phyloP scores from a whole-genome alignment of 2,113 vertebrate species.

The Harpagus bidentatus region DNA sequence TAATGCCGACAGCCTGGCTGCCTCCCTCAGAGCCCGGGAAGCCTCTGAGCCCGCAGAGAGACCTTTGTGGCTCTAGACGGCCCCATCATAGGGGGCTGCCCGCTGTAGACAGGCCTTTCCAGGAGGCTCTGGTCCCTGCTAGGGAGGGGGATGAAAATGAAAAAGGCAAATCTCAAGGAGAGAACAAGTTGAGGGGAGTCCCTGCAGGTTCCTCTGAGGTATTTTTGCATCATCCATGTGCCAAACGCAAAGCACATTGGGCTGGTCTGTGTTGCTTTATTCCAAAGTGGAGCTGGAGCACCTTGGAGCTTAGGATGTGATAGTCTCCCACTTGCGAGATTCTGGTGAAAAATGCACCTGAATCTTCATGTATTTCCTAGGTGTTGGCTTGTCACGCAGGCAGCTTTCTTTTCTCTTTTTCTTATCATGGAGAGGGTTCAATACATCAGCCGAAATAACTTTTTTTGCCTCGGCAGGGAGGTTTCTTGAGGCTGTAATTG shows the following conservation, averaged over 20 bases:
- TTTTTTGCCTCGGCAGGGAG: background rate
- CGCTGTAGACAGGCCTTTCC: accelerated
- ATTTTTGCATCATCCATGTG: background rate
- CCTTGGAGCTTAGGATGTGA: background rate
- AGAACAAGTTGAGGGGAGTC: background rate
- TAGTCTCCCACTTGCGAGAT: background rate
- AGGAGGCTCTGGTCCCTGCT: background rate
- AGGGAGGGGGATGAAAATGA: background rate
- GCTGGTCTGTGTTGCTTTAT: background rate
- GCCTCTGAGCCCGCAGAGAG: background rate
- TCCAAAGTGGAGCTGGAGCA: background rate
- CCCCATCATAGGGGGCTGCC: accelerated
- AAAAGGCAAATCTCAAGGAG: background rate
- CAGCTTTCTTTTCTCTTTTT: background rate
- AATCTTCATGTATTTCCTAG: background rate
- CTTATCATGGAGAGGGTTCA: background rate
- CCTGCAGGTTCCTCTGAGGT: background rate
- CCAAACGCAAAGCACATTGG: accelerated
- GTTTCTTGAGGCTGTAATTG: slow-evolving; percentile 13
- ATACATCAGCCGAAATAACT: background rate
- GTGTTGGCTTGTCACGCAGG: background rate
- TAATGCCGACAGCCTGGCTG: background rate
- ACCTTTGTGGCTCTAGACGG: background rate
- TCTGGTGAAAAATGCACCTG: background rate
- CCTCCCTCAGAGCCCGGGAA: background rate